Evolutionary conservation across 2,113 vertebrate genomes (phyloP).

Genomic region (Edolisoma coerulescens): DNA sequence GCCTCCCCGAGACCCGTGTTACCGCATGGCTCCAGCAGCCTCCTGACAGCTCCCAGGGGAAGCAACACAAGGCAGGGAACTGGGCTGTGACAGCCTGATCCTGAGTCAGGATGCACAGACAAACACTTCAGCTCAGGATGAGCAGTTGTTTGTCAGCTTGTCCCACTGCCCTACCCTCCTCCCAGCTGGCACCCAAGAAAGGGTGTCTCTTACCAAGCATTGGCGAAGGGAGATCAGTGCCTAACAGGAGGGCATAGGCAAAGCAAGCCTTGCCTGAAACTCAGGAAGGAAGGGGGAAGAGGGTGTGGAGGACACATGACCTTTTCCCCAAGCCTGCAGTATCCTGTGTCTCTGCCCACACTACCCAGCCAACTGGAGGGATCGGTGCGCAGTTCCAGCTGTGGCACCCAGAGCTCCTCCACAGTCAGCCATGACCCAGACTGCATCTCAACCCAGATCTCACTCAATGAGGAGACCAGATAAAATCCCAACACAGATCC

Average conservation of each 20-base stretch:
- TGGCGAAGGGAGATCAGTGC: neutral
- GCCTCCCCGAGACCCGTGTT: neutral
- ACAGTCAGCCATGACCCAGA: neutral
- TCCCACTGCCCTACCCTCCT: neutral
- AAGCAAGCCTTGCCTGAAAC: neutral
- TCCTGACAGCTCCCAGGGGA: constrained; percentile 26
- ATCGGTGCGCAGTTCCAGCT: neutral
- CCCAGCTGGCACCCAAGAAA: neutral
- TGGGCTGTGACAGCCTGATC: neutral
- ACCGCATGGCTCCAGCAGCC: constrained; percentile 5
- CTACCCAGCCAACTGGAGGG: neutral
- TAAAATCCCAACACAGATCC: neutral
- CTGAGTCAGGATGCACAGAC: neutral
- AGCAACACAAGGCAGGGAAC: neutral
- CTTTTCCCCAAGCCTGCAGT: neutral
- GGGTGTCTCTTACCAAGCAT: neutral
- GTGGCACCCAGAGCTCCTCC: neutral
- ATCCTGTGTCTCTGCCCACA: neutral
- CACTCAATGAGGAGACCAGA: neutral
- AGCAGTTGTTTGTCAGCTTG: neutral
- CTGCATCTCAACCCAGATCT: neutral
- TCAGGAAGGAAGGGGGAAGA: neutral
- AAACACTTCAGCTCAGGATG: neutral
- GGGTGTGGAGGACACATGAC: neutral
- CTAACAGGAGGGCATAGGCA: neutral